Base-by-base conservation (phyloP, 2,888 invertebrate species). In the Entomobrya proxima region DNA sequence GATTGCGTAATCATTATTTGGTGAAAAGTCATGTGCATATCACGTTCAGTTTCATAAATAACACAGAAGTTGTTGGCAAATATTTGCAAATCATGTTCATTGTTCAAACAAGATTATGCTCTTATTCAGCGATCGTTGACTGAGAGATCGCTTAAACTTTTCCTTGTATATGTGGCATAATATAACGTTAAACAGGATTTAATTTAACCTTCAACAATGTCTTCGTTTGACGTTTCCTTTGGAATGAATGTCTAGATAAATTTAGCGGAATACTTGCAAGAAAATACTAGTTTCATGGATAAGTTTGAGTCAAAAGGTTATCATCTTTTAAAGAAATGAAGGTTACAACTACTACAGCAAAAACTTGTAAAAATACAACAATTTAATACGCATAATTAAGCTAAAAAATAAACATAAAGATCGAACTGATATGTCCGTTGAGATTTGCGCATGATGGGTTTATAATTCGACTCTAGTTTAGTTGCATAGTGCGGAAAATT, bases 161-260 rank as follows among this genome's bases (percentile, higher is more conserved):
- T 0, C 15, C n/a, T 32, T 32, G 30, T n/a, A 15, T 35, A 35
- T 9, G n/a, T n/a, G n/a, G n/a, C n/a, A n/a, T n/a, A n/a, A n/a
- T n/a, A n/a, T n/a, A n/a, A n/a, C n/a, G n/a, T n/a, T n/a, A n/a
- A n/a, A n/a, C n/a, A n/a, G 13, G 9, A 18, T 4, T 64, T 64
- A 9, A 18, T 35, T 64, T 64, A 64, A 64, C 64, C 64, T 64
- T 64, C 64, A 64, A 64, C 27, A 52, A 11, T 32, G 61, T 32
- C 61, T 61, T 32, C 32, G 4, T 6, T 61, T 64, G 64, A 35
- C 64, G 35, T 64, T 64, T 64, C 18, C 64, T 35, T 35, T 35
- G 35, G 64, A 9, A 35, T n/a, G n/a, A n/a, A n/a, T 64, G 64
- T 64, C 35, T 35, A 64, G 18, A 64, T 64, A 35, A 35, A 9